phyloP scores from a whole-genome alignment of 2,888 invertebrate species.

The Drosophila fulvimacula region DNA sequence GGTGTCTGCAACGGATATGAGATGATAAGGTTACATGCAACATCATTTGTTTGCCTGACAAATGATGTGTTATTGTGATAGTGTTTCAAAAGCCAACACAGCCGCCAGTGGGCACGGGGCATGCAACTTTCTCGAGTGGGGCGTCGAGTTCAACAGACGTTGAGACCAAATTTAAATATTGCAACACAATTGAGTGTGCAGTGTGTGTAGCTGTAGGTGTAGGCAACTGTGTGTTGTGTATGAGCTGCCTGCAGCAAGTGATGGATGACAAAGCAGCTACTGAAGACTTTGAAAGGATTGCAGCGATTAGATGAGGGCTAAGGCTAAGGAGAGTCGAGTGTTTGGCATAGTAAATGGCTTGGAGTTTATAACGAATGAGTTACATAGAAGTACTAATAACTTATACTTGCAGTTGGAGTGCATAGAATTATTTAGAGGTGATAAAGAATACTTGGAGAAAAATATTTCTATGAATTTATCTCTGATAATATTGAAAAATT shows the following conservation, averaged over 20 bases:
- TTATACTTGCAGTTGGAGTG: neutral
- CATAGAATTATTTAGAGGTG: neutral
- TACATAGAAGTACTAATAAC: neutral
- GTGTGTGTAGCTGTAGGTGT: neutral
- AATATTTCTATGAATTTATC: too few relatives aligned
- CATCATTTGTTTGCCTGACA: slow-evolving; percentile 79
- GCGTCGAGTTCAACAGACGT: slow-evolving; percentile 59
- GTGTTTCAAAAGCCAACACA: slow-evolving; percentile 45
- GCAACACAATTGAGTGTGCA: slow-evolving; percentile 41
- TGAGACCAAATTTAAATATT: slow-evolving; percentile 71
- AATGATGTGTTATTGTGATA: slow-evolving; percentile 79
- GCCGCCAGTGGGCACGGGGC: slow-evolving; percentile 29
- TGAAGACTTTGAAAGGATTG: slow-evolving; percentile 50
- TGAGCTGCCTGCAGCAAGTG: slow-evolving; percentile 31
- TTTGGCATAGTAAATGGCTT: neutral
- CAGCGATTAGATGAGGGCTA: slow-evolving; percentile 24
- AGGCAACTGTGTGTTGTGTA: neutral
- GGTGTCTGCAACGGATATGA: slow-evolving; percentile 73
- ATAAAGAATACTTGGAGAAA: neutral
- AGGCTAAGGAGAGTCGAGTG: neutral
- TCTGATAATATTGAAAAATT: too few relatives aligned
- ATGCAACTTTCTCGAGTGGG: slow-evolving; percentile 61
- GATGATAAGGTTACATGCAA: slow-evolving; percentile 80
- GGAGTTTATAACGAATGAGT: neutral
- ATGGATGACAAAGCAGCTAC: slow-evolving; percentile 38